Evolutionary conservation across 2,888 invertebrate species (phyloP), one percentile per base, ranked within the genome.

Genomic region (Dolichopus griseipennis): DNA sequence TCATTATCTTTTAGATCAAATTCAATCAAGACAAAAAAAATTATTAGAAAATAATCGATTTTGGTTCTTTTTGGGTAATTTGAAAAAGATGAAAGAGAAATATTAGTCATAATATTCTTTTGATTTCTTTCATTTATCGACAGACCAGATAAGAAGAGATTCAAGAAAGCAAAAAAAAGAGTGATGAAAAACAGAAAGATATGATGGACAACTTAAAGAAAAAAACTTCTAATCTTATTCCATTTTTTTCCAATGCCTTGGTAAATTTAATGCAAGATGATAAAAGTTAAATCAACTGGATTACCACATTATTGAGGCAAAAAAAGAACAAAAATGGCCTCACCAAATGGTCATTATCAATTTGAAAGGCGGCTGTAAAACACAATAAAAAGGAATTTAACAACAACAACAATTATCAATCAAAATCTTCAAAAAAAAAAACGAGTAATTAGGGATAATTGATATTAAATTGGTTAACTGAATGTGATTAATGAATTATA

Each of bases 381-480:
- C 12, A 37, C 37, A 37, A 37, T 37, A 37, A 37, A 2, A 4
- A 37, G 12, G 37, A 37, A 37, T 15, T 2, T 43, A 43, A 15
- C 6, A 27, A 52, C 6, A 52, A 18, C 52, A 52, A 52, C 15
- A 52, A 52, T 52, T 15, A 52, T 12, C 52, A 52, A 52, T 12
- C 5, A 52, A 37, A 37, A 52, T 12, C 1, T 43, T 7, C 7
- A 43, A 43, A 43, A 43, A 2, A 52, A 52, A 52, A 52, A 52
- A 37, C 15, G 18, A 52, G 52, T 52, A 52, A 52, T 52, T 52
- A 52, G 52, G 52, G 52, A 52, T 52, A 52, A 52, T 52, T 52
- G 52, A 52, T 52, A 52, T 52, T 52, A 52, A 52, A 52, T 18
- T 52, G 52, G 52, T 2, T 52, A 52, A 18, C 18, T 52, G 52